A percentile compares a stretch with the other conserved stretches of the same genome.
Conservation (phyloP, 2,797 vertebrate species). For the Caiman crocodilus region DNA sequence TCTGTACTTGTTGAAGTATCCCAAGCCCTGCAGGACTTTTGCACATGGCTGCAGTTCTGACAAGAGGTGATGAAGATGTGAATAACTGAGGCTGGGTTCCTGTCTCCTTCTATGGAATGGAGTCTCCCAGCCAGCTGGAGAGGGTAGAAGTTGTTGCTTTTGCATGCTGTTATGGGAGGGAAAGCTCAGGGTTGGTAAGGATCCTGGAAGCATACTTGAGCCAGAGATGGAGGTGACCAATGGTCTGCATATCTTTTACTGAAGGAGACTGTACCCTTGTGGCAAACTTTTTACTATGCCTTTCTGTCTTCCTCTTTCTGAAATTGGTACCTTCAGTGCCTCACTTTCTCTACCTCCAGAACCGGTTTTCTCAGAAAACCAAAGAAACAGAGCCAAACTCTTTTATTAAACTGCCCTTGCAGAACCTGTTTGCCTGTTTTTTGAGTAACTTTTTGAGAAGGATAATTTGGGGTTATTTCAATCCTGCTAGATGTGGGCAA, state of each 20-base stretch:
- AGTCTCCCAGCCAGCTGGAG: no score
- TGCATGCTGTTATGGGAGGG: no score
- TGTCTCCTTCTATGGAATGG: no score
- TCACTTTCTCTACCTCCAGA: background rate
- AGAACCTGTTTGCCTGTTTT: background rate
- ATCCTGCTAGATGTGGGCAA: rapidly evolving
- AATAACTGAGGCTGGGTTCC: no score
- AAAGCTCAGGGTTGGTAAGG: no score
- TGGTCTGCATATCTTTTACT: rapidly evolving
- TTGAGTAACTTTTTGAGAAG: rapidly evolving
- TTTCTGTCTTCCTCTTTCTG: background rate
- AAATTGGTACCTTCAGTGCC: background rate
- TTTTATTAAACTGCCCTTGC: background rate
- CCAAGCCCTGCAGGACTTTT: no score
- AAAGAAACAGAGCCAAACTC: background rate
- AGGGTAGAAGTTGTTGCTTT: no score
- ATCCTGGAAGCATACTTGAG: background rate
- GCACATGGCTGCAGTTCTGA: no score
- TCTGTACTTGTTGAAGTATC: no score
- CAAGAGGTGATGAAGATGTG: no score
- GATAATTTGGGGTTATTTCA: background rate
- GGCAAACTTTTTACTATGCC: background rate
- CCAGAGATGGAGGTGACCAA: rapidly evolving
- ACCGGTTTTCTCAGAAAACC: background rate
- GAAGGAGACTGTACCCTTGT: rapidly evolving